Evolutionary conservation across 1,140 invertebrate genomes (phyloP), one percentile per base, ranked within the genome.

Genomic region (Ptiloglossa arizonensis): DNA sequence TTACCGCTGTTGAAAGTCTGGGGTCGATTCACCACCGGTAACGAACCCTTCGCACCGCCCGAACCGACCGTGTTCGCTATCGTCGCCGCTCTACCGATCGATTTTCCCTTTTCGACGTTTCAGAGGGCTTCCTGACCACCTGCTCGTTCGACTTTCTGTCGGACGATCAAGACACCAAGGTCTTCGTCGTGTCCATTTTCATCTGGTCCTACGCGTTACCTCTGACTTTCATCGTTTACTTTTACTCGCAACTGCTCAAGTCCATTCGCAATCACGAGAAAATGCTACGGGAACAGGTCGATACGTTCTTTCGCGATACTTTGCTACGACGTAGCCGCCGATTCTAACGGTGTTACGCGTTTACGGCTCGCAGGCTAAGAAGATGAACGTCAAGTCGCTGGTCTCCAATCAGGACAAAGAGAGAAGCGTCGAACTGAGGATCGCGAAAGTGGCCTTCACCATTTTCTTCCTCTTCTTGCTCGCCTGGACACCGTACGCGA

Each of bases 341-440:
- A 27, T 17, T 64, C 8, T 24, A 15, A 2, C 17, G 32, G 6
- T n/a, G n/a, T 64, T 56, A 1, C n/a, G 2, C 2, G 11, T 22
- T 27, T 44, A 32, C 19, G 32, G 41, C 52, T 1, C 1, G 13
- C 81, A 96, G 93, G 96, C 96, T 0, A 96, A 96, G 90, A 96
- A 96, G 87, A 97, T 97, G 96, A 97, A 97, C 83, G 95, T 97
- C 0, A 96, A 96, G 85, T 96, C 95, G 0, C 87, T 97, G 5
- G 93, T 95, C 15, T 94, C 94, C 1, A 96, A 96, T 89, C 94
- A 95, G 83, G 95, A 95, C 59, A 94, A 94, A 54, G 94, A 94
- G 1, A 93, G 94, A 69, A 95, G 95, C 74, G 94, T 95, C 3
- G 96, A 96, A 87, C 94, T 96, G 44, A 93, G 95, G 76, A 96